These are phyloP conservation scores for Platycnemis pennipes DNA, from an alignment of 2,888 invertebrate genomes.

Conservation along the genomic window DNA sequence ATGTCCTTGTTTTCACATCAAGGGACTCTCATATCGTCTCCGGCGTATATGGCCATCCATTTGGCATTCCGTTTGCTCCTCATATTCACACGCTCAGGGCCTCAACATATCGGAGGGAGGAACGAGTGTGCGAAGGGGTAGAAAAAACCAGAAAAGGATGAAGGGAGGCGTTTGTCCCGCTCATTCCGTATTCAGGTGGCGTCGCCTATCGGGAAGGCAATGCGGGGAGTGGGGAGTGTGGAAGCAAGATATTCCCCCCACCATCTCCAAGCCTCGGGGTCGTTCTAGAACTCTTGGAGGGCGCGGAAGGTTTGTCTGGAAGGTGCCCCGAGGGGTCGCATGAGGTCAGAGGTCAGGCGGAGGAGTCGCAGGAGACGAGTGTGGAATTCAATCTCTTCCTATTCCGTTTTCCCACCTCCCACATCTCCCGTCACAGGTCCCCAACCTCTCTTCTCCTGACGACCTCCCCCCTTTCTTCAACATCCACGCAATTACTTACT, in stretches of 20 bases:
- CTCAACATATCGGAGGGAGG: not conserved
- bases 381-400: slow-evolving; percentile 65
- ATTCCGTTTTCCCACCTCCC: not conserved
- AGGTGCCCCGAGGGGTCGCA: not conserved
- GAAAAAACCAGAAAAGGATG: not conserved
- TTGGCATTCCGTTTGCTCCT: not conserved
- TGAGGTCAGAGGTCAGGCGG: slow-evolving; percentile 36
- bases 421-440: not conserved
- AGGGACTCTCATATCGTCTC: not conserved
- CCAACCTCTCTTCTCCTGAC: not conserved
- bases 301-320: not conserved
- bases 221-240: not conserved
- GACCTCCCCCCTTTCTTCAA: not conserved
- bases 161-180: not conserved
- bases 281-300: slow-evolving; percentile 37
- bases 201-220: not conserved
- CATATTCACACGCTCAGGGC: slow-evolving; percentile 5
- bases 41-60: not conserved
- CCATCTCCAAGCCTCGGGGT: not conserved
- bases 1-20: not conserved
- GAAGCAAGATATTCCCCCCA: not conserved
- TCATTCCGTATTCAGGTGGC: slow-evolving; percentile 58
- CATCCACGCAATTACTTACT: slow-evolving; percentile 61
- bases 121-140: not conserved
- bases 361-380: slow-evolving; percentile 38